Conservation (phyloP, 2,888 invertebrate genomes). For the Raillietiella orientalis region DNA sequence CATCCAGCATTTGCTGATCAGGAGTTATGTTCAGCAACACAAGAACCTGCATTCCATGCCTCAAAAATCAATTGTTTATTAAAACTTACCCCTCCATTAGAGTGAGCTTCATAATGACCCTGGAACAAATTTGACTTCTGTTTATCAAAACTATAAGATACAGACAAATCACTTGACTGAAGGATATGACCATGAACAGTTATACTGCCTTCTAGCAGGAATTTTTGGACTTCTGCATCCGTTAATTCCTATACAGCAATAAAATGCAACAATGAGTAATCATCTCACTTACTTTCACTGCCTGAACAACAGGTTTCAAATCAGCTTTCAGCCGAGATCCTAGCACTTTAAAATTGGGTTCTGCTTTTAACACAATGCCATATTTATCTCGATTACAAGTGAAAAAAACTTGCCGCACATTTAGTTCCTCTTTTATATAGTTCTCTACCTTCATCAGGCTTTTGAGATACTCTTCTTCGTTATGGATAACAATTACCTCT, state of each 20-base stretch:
- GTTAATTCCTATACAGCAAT: slow-evolving; percentile 18
- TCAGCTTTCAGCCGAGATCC: slow-evolving; percentile 63
- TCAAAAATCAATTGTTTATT: not conserved
- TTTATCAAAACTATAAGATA: slow-evolving; percentile 39
- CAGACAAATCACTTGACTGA: slow-evolving; percentile 25
- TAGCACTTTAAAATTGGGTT: slow-evolving; percentile 72
- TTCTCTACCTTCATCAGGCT: slow-evolving; percentile 42
- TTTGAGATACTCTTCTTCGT: slow-evolving; percentile 35
- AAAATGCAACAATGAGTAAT: slow-evolving; percentile 1
- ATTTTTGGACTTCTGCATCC: slow-evolving; percentile 41
- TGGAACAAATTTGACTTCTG: slow-evolving; percentile 22
- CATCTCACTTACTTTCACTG: slow-evolving; percentile 23
- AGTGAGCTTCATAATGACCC: slow-evolving; percentile 56
- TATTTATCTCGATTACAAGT: slow-evolving; percentile 71
- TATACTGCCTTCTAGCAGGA: slow-evolving; percentile 31
- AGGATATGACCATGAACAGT: slow-evolving; percentile 31
- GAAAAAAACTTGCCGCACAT: slow-evolving; percentile 47
- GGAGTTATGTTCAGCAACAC: slow-evolving; percentile 64
- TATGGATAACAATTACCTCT: slow-evolving; percentile 79
- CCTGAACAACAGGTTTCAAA: slow-evolving; percentile 52
- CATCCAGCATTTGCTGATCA: slow-evolving; percentile 63
- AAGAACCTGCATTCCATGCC: slow-evolving; percentile 21
- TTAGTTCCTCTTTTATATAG: slow-evolving; percentile 73
- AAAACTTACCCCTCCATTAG: slow-evolving; percentile 35
- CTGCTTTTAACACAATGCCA: slow-evolving; percentile 61